Evolutionary conservation across 2,113 vertebrate genomes (phyloP), one percentile per base, ranked within the genome.

Genomic region (Malurus melanocephalus): DNA sequence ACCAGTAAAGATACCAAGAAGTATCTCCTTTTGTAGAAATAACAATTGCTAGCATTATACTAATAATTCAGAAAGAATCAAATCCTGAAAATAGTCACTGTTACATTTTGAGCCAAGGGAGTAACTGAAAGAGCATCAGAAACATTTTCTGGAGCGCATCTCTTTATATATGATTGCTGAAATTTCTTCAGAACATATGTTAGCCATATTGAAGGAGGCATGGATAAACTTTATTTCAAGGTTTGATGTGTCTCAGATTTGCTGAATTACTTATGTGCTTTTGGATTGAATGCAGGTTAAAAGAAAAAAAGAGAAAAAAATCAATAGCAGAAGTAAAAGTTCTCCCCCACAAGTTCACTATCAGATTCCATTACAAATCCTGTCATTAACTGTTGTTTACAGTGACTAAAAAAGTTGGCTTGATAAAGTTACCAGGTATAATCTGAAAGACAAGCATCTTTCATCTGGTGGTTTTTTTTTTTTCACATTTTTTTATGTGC

Each of bases 101-200:
- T 51, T 60, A 93, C 65, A 65, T 30, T 71, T 65, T 88, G 80
- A 95, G 68, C 64, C 87, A 96, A 78, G 51, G 67, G 68, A 94
- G 42, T 88, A 82, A 92, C 80, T 92, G 89, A 81, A 95, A 92
- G 92, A 87, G 74, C 85, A 95, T 86, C 80, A 97, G 87, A 96
- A 92, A 93, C n/a, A 48, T 76, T 94, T 96, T 96, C 93, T 95
- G 88, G 78, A 97, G 71, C 72, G 94, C n/a, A 87, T 95, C 40
- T 76, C 62, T 95, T 93, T 87, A 78, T 67, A 86, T 23, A 94
- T 49, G 67, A 81, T 88, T 94, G 88, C 80, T 94, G 87, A 97
- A 96, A 97, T 96, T 96, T 93, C 65, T 89, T 96, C 94, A 96
- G 92, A 96, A 91, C 95, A 95, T 97, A 94, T 97, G 95, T 85